Percentiles rank a stretch among this genome's conserved stretches.
phyloP scores from a whole-genome alignment of 1,140 invertebrate species.

The Calephelis nemesis region DNA sequence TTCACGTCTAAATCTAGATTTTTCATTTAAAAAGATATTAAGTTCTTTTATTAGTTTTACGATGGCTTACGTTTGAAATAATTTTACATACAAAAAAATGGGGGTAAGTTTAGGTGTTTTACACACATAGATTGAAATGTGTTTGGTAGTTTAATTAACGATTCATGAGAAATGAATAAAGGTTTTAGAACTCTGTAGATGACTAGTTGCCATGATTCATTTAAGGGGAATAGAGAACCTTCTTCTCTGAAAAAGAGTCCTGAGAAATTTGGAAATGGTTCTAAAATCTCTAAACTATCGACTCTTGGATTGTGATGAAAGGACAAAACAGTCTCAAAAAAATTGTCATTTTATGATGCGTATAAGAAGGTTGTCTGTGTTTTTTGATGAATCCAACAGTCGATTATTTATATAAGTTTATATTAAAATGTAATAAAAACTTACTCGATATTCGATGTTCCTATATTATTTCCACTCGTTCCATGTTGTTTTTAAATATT shows the following conservation, averaged over 20 bases:
- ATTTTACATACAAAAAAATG: slow-evolving; percentile 25
- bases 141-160: slow-evolving; percentile 22
- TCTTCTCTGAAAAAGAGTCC: slow-evolving; percentile 21
- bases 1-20: neutral
- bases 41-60: slow-evolving; percentile 21
- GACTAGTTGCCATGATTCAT: slow-evolving; percentile 35
- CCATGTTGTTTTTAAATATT: too few species aligned
- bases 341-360: neutral
- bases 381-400: neutral
- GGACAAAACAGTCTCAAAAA: neutral
- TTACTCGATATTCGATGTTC: too few species aligned
- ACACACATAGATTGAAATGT: slow-evolving; percentile 19
- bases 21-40: neutral
- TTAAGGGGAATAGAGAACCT: slow-evolving; percentile 20
- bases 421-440: too few species aligned
- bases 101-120: slow-evolving; percentile 16
- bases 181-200: slow-evolving; percentile 31
- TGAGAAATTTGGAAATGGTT: slow-evolving; percentile 12
- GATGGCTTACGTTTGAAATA: neutral
- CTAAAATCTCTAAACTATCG: neutral
- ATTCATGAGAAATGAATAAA: slow-evolving; percentile 32
- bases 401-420: too few species aligned
- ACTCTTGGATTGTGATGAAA: neutral
- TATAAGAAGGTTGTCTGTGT: neutral
- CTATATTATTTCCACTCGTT: too few species aligned